Base-by-base conservation (phyloP, 2,113 vertebrate species). In the Melanostigma gelatinosum region DNA sequence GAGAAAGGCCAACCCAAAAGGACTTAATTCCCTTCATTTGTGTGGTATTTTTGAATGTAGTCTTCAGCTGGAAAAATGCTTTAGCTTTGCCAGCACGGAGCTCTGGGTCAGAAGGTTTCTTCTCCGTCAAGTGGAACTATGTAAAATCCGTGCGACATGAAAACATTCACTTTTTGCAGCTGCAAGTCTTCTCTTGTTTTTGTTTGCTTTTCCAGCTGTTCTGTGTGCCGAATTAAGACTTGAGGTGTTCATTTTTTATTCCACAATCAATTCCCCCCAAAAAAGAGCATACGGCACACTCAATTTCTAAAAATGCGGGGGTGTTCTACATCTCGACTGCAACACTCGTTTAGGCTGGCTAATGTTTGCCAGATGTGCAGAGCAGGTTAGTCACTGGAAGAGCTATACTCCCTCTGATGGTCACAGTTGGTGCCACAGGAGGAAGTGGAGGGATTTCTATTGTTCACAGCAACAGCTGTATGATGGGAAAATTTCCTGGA, bases 291-390 rank as follows among this genome's bases (percentile, higher is more conserved):
- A 46, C 52, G 71, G 73, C 82, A 69, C 83, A 88, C 63, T 83
- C 60, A 18, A 61, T 85, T 88, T 87, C 20, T 29, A 88, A 84
- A 88, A 92, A 92, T 90, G 92, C 27, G 87, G 89, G 91, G 90
- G 92, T 93, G 92, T 93, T 91, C 75, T 82, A 79, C 91, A 92
- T 93, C 91, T 87, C 58, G 13, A 85, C 85, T 92, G 87, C 88
- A 90, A 72, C 90, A 63, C 71, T 94, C 87, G 57, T 91, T 92
- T 90, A 78, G 84, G 50, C 86, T 52, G 63, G 77, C 80, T 93
- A 94, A 93, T 93, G 86, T 87, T 90, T 94, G 86, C 92, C 92
- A 94, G 93, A 94, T 94, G 92, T 93, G 87, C 86, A 34, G 62
- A 66, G 77, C 88, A 87, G 89, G 90, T 92, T 83, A 68, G 75